Conservation (phyloP, 2,797 vertebrate species). For the Oryzias dopingdopingensis region DNA sequence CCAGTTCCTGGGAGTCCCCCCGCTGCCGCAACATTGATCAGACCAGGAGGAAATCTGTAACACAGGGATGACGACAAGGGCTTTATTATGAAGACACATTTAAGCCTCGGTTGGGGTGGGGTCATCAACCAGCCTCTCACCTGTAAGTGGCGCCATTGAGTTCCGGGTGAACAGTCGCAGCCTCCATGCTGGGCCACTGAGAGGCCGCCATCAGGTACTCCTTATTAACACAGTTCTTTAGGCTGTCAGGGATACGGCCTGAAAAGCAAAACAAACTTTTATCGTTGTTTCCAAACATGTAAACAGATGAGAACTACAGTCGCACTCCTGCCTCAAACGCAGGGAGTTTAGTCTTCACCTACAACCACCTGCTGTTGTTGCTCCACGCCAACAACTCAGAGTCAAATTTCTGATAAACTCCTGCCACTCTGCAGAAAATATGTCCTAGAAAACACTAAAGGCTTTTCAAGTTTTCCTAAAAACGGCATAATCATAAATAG, state of each 20-base stretch:
- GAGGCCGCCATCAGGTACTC: slow-evolving; percentile 91
- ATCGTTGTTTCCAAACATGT: background rate
- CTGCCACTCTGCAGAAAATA: too few relatives aligned
- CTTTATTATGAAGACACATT: too few relatives aligned
- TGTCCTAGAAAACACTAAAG: too few relatives aligned
- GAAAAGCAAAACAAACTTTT: slow-evolving; percentile 2
- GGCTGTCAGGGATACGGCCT: slow-evolving; percentile 91
- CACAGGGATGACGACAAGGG: background rate
- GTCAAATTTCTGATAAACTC: too few relatives aligned
- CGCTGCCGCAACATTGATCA: slow-evolving; percentile 85
- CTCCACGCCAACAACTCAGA: too few relatives aligned
- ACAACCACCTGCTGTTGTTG: too few relatives aligned
- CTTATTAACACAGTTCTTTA: slow-evolving; percentile 96
- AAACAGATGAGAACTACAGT: background rate
- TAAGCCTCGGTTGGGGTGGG: too few relatives aligned
- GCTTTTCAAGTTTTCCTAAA: too few relatives aligned
- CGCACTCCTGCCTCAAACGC: too few relatives aligned
- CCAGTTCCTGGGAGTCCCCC: slow-evolving; percentile 83
- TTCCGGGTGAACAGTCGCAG: slow-evolving; percentile 87
- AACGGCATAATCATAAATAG: too few relatives aligned
- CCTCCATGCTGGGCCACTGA: slow-evolving; percentile 90
- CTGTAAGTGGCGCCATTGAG: slow-evolving; percentile 91
- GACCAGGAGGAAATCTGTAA: slow-evolving; percentile 85
- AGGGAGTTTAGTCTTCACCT: too few relatives aligned
- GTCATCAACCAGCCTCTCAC: slow-evolving; percentile 55